Conservation (phyloP, 2,797 vertebrate species). For the Corythornis leucogaster region DNA sequence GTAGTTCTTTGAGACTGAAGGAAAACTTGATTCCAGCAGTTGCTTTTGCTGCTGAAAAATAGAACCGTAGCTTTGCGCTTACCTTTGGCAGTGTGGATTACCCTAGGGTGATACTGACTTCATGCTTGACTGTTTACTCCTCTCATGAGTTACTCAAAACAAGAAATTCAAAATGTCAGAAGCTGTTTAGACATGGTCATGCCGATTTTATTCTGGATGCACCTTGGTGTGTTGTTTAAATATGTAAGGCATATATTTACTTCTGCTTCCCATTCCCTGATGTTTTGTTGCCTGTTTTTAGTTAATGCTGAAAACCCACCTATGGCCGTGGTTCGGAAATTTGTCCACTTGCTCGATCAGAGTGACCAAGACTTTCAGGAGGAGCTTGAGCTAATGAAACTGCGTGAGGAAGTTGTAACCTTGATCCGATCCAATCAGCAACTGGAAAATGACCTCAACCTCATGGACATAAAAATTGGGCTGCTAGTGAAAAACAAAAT, state of each 20-base stretch:
- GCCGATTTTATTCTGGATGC: background rate
- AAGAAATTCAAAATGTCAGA: background rate
- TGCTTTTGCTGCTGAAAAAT: background rate
- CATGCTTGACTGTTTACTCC: background rate
- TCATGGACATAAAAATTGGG: constrained; percentile 99
- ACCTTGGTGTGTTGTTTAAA: background rate
- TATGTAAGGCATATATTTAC: background rate
- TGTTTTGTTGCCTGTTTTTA: constrained; percentile 55
- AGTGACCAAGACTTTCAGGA: constrained; percentile 99
- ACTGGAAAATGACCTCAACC: constrained; percentile 96
- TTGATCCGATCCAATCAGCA: constrained; percentile 97
- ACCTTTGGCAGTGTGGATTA: background rate
- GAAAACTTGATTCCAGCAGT: background rate
- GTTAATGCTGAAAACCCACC: constrained; percentile 93
- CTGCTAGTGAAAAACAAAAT: constrained; percentile 98
- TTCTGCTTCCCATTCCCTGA: background rate
- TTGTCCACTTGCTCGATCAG: constrained; percentile 96
- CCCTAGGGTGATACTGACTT: background rate
- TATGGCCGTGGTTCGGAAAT: constrained; percentile 96
- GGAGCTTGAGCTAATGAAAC: constrained; percentile 94
- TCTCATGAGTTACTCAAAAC: background rate
- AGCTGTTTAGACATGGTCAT: background rate
- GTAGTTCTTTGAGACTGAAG: background rate
- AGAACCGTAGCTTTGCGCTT: background rate
- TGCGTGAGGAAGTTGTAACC: constrained; percentile 95